Percentiles rank a stretch among this genome's conserved stretches.
phyloP scores from a whole-genome alignment of 2,113 vertebrate genomes.

The Panthera uncia region DNA sequence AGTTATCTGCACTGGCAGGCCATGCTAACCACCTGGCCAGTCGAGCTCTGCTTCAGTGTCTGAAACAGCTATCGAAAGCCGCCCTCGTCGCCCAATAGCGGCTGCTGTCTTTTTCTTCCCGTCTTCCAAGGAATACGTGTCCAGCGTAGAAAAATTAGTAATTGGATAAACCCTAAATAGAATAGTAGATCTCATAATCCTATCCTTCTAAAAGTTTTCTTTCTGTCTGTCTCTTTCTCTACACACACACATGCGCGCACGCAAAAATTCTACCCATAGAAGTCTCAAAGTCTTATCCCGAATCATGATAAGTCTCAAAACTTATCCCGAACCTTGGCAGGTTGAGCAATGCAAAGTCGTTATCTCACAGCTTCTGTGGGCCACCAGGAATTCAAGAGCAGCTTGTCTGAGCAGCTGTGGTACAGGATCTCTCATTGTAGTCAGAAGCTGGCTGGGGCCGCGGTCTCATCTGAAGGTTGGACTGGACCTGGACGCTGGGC shows the following conservation, averaged over 20 bases:
- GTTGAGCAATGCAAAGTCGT: neutral
- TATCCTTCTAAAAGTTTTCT: neutral
- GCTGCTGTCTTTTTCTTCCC: neutral
- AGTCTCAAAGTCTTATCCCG: neutral
- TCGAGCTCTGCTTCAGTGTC: neutral
- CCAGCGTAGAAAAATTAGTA: neutral
- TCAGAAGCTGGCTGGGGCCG: neutral
- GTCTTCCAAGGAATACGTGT: neutral
- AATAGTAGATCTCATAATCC: neutral
- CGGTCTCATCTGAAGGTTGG: neutral
- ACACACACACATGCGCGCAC: neutral
- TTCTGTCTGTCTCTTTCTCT: neutral
- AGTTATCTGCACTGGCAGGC: neutral
- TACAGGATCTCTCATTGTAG: rapidly evolving
- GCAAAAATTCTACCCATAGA: neutral
- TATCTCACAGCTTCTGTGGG: neutral
- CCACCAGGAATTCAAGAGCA: neutral
- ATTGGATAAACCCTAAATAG: neutral
- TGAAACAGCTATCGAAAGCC: neutral
- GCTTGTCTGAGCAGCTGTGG: neutral
- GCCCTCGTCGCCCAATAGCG: neutral
- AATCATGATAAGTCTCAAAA: neutral
- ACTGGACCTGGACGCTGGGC: neutral
- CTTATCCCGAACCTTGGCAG: neutral
- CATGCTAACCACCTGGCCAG: neutral